A percentile compares a stretch with the other conserved stretches of the same genome.
Conservation (phyloP, 1,140 invertebrate genomes). For the Leptinotarsa texana region DNA sequence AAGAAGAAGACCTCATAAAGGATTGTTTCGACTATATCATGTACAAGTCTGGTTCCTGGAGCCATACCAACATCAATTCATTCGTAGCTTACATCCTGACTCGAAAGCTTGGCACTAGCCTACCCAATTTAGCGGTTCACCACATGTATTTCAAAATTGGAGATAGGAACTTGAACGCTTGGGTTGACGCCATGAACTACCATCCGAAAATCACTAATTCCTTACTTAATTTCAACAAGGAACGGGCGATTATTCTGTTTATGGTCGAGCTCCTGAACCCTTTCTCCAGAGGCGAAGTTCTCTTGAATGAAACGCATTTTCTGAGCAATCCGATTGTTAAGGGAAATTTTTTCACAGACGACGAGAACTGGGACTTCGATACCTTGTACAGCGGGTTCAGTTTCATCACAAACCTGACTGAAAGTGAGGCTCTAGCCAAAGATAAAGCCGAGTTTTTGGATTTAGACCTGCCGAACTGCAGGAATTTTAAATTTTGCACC, state of each 20-base stretch:
- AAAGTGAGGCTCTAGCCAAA: conserved; percentile 51
- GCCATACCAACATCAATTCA: conserved; percentile 36
- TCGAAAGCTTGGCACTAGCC: conserved; percentile 17
- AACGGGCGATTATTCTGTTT: conserved; percentile 35
- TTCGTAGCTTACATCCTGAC: conserved; percentile 36
- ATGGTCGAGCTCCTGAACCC: conserved; percentile 74
- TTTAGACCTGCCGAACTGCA: conserved; percentile 66
- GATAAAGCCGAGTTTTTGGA: conserved; percentile 64
- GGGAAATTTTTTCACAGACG: conserved; percentile 65
- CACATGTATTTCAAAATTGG: conserved; percentile 40
- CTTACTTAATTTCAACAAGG: conserved; percentile 30
- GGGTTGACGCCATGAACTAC: conserved; percentile 29
- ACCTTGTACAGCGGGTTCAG: conserved; percentile 49
- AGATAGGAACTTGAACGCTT: conserved; percentile 32
- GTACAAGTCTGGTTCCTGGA: conserved; percentile 34
- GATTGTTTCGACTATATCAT: conserved; percentile 41
- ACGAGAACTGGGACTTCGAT: conserved; percentile 50
- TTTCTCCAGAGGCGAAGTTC: conserved; percentile 63
- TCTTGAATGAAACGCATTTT: conserved; percentile 63
- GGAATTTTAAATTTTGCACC: conserved; percentile 64
- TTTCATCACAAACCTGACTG: conserved; percentile 43
- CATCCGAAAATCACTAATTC: conserved; percentile 23
- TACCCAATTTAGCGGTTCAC: conserved; percentile 35
- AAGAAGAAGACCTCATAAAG: conserved; percentile 33
- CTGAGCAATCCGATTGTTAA: conserved; percentile 65